A percentile compares a stretch with the other conserved stretches of the same genome.
phyloP scores from a whole-genome alignment of 2,113 vertebrate genomes.

The Mus pahari region DNA sequence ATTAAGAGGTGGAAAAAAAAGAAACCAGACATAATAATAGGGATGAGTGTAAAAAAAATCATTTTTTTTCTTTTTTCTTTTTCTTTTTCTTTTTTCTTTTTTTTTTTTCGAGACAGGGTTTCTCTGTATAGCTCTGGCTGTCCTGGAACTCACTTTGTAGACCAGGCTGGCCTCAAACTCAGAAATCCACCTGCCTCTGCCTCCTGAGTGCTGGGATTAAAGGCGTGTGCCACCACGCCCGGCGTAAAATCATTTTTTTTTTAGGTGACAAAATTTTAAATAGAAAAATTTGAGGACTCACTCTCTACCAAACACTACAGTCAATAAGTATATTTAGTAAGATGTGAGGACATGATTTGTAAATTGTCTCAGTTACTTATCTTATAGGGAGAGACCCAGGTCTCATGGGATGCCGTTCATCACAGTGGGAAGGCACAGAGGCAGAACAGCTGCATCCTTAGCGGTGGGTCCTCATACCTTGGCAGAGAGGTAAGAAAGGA shows the following conservation, averaged over 20 bases:
- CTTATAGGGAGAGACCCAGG: too few species aligned
- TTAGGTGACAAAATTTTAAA: neutral
- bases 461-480: neutral
- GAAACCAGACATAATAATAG: neutral
- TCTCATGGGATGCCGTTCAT: neutral
- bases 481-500: neutral
- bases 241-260: too few species aligned
- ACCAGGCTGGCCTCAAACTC: too few species aligned
- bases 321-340: neutral
- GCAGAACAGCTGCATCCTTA: neutral
- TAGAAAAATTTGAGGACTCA: neutral
- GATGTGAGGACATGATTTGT: neutral
- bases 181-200: too few species aligned
- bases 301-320: neutral
- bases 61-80: neutral
- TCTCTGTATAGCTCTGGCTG: too few species aligned
- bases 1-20: neutral
- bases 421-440: neutral
- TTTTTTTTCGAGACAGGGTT: too few species aligned
- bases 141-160: too few species aligned
- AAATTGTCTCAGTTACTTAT: neutral
- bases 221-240: too few species aligned
- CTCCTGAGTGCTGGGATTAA: too few species aligned
- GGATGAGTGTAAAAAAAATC: neutral
- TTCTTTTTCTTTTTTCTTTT: too few species aligned